phyloP scores from a whole-genome alignment of 2,888 invertebrate species.

The Mesochorus sp. region DNA sequence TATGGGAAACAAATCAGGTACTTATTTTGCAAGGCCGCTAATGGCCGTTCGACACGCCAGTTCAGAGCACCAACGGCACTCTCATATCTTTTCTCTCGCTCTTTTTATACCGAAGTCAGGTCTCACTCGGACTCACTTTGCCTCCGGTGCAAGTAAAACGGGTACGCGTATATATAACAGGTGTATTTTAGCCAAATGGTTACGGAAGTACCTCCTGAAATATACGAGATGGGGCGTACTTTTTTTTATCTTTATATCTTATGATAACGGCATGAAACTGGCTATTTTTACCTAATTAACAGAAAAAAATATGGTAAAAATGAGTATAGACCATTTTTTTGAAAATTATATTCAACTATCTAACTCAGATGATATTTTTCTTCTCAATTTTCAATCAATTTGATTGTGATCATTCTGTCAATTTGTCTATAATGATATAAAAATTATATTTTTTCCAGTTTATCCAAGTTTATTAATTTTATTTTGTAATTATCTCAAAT shows the following conservation, averaged over 20 bases:
- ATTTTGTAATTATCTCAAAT: too few species aligned
- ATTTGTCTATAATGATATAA: too few species aligned
- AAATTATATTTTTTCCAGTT: not conserved
- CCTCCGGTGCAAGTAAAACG: not conserved
- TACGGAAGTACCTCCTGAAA: slow-evolving; percentile 15
- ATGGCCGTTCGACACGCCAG: slow-evolving; percentile 55
- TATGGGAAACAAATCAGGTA: slow-evolving; percentile 55
- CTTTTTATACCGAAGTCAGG: slow-evolving; percentile 27
- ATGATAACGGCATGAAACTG: not conserved
- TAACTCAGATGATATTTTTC: not conserved
- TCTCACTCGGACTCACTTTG: slow-evolving; percentile 14
- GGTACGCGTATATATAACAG: not conserved
- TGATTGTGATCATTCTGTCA: not conserved
- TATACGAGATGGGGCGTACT: slow-evolving; percentile 4
- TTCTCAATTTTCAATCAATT: not conserved
- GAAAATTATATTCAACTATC: too few species aligned
- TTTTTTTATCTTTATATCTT: not conserved
- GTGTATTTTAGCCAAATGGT: not conserved
- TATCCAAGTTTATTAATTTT: not conserved
- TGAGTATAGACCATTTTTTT: too few species aligned
- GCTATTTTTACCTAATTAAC: not conserved
- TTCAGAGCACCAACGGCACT: slow-evolving; percentile 1
- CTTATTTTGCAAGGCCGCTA: slow-evolving; percentile 53
- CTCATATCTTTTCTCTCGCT: not conserved
- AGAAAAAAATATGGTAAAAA: too few species aligned